Evolutionary conservation across 2,888 invertebrate genomes (phyloP).

Genomic region (Ormyrus nitidulus): DNA sequence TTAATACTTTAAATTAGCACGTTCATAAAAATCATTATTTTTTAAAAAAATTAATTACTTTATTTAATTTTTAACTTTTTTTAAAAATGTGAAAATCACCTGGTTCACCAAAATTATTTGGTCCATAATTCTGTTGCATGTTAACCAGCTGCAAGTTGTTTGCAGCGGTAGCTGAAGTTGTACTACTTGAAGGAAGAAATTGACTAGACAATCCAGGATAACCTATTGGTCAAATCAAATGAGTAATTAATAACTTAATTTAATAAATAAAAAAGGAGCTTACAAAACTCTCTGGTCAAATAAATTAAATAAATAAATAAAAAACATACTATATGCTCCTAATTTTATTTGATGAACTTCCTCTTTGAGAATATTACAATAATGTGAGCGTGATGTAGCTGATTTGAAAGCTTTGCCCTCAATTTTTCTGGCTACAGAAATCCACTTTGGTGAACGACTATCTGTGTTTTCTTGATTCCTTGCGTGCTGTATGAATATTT

Average conservation of each 20-base stretch:
- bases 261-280: neutral
- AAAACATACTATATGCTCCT: constrained; percentile 43
- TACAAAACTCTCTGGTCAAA: neutral
- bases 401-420: constrained; percentile 53
- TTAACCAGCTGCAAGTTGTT: constrained; percentile 51
- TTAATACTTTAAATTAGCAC: neutral
- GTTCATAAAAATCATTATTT: neutral
- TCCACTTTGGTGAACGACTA: constrained; percentile 51
- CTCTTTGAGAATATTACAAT: constrained; percentile 49
- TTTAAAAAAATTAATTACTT: neutral
- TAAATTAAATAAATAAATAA: neutral
- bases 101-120: constrained; percentile 54
- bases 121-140: constrained; percentile 55
- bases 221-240: constrained; percentile 23
- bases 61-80: neutral
- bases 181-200: constrained; percentile 54
- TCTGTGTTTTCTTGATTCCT: constrained; percentile 46
- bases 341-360: constrained; percentile 54
- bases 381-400: constrained; percentile 48
- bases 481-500: constrained; percentile 34
- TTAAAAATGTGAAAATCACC: constrained; percentile 34
- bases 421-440: constrained; percentile 46
- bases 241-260: constrained; percentile 2
- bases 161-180: constrained; percentile 53
- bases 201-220: constrained; percentile 54